Evolutionary conservation across 2,797 vertebrate species (phyloP).

Genomic region (Sebastes taczanowskii): DNA sequence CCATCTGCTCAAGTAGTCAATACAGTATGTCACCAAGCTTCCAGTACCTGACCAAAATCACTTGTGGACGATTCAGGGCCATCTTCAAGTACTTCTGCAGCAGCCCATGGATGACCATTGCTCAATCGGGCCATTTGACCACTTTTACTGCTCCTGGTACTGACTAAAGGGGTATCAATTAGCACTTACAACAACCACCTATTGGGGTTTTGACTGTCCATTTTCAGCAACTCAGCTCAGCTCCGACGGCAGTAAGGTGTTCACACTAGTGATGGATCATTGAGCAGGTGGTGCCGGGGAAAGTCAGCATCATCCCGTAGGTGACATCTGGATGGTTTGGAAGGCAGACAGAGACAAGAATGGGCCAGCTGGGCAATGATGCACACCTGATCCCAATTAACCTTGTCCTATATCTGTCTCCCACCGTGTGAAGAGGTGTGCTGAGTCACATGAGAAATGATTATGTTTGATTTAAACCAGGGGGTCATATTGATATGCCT

Average conservation of each 20-base stretch:
- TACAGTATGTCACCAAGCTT: background rate
- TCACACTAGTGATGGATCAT: background rate
- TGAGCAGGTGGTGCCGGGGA: constrained; percentile 7
- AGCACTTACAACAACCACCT: background rate
- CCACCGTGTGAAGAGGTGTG: background rate
- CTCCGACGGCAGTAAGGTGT: background rate
- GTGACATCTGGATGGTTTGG: constrained; percentile 21
- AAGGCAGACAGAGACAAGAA: constrained; percentile 1
- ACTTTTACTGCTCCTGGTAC: background rate
- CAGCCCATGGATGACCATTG: background rate
- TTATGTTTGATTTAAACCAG: background rate
- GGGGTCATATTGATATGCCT: background rate
- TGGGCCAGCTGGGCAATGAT: constrained; percentile 32
- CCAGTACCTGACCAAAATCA: background rate
- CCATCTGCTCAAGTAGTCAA: background rate
- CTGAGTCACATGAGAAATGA: background rate
- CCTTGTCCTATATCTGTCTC: constrained; percentile 18
- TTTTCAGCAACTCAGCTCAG: background rate
- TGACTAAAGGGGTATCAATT: background rate
- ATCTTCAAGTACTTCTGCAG: background rate
- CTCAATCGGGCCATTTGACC: background rate
- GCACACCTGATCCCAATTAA: constrained; percentile 44
- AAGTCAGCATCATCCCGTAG: constrained; percentile 5
- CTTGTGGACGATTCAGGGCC: background rate
- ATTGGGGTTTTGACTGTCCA: background rate